Conservation (phyloP, 2,113 vertebrate species). For the Gnathonemus longibarbis region DNA sequence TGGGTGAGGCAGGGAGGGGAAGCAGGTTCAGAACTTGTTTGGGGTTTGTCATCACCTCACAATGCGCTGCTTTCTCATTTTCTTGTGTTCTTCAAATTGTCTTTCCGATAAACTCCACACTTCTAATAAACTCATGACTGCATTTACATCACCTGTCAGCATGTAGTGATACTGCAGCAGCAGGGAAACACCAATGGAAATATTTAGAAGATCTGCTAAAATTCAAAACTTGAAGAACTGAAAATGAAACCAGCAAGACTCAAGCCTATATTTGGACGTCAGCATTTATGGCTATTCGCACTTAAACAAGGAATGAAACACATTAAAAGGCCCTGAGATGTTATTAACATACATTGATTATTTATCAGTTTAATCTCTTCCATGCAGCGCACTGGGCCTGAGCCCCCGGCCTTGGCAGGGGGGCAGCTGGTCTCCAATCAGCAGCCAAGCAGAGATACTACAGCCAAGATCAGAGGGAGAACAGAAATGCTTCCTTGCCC, state of each 20-base stretch:
- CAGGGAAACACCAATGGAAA: not conserved
- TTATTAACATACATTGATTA: not conserved
- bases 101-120: too few relatives aligned
- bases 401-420: not conserved
- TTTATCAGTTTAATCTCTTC: not conserved
- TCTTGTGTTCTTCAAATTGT: too few relatives aligned
- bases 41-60: too few relatives aligned
- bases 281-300: not conserved
- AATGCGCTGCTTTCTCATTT: too few relatives aligned
- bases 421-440: not conserved
- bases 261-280: not conserved
- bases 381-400: not conserved
- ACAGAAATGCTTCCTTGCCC: not conserved
- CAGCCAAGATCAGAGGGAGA: not conserved
- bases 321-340: not conserved
- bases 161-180: not conserved
- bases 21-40: not conserved
- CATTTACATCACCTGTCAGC: not conserved
- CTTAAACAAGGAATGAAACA: not conserved
- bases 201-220: not conserved
- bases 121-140: too few relatives aligned
- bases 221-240: not conserved
- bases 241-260: not conserved
- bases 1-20: not conserved
- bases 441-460: not conserved